Evolutionary conservation across 2,888 invertebrate species (phyloP).

Genomic region (Microctonus brassicae): DNA sequence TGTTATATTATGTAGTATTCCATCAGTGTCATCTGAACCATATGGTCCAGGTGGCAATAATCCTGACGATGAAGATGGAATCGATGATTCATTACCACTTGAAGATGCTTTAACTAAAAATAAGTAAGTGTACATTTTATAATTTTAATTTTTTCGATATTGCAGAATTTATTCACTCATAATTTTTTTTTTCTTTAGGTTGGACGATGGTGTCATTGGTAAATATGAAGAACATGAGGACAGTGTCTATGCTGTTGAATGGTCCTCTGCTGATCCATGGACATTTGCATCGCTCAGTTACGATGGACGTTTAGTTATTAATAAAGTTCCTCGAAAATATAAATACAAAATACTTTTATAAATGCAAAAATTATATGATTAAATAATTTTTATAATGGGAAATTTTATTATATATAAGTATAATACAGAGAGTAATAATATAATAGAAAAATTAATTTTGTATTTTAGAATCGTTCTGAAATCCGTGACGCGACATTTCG

Average conservation of each 20-base stretch:
- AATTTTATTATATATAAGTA: conserved; percentile 32
- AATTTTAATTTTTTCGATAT: conserved; percentile 4
- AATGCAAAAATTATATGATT: neutral
- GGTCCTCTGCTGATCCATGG: conserved; percentile 99
- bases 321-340: conserved; percentile 91
- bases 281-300: conserved; percentile 98
- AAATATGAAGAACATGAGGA: conserved; percentile 98
- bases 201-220: conserved; percentile 89
- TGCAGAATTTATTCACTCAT: neutral
- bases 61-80: neutral
- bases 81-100: conserved; percentile 62
- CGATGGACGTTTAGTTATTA: conserved; percentile 94
- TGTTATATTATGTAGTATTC: conserved; percentile 88
- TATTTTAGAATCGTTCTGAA: conserved; percentile 86
- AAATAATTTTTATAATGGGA: no score
- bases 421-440: conserved; percentile 28
- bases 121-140: conserved; percentile 64
- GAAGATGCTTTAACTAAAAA: conserved; percentile 70
- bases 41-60: conserved; percentile 69
- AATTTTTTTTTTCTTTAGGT: conserved; percentile 65
- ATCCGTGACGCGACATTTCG: conserved; percentile 87
- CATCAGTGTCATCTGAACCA: conserved; percentile 88
- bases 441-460: conserved; percentile 54
- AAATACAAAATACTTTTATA: conserved; percentile 93
- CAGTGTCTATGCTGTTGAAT: conserved; percentile 96